Conservation (phyloP, 2,888 invertebrate species). For the Macrosiphum euphorbiae region DNA sequence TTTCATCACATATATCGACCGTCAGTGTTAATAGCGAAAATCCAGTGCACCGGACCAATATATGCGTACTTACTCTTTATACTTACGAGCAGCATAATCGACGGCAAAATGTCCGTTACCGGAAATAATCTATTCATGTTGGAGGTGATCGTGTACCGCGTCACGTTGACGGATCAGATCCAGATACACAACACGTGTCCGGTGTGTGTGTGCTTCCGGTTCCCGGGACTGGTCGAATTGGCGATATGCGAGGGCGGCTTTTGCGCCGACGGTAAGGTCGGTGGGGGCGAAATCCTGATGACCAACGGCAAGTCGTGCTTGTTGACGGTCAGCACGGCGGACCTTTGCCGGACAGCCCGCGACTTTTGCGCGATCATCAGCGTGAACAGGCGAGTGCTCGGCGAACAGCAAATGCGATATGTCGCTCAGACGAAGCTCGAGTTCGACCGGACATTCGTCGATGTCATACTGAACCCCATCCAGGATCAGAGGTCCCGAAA, state of each 20-base stretch:
- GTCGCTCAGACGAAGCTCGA: background rate
- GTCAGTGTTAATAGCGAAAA: too few species aligned
- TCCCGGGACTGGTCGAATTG: background rate
- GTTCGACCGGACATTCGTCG: background rate
- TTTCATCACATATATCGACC: too few species aligned
- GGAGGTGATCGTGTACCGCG: background rate
- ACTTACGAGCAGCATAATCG: background rate
- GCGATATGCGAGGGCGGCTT: background rate
- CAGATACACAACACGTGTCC: background rate
- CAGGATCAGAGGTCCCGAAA: background rate
- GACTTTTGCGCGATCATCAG: background rate
- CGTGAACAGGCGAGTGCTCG: background rate
- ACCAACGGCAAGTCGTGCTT: background rate
- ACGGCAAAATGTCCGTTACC: background rate
- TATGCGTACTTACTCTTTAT: too few species aligned
- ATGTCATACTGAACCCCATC: background rate
- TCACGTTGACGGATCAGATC: background rate
- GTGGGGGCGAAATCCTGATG: background rate
- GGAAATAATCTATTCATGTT: background rate
- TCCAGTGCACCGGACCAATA: too few species aligned
- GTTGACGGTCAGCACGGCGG: background rate
- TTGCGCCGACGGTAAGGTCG: background rate
- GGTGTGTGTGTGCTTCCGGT: background rate
- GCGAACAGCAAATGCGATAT: background rate
- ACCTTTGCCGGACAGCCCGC: background rate